Conservation (phyloP, 2,888 invertebrate genomes). For the Lagria hirta region DNA sequence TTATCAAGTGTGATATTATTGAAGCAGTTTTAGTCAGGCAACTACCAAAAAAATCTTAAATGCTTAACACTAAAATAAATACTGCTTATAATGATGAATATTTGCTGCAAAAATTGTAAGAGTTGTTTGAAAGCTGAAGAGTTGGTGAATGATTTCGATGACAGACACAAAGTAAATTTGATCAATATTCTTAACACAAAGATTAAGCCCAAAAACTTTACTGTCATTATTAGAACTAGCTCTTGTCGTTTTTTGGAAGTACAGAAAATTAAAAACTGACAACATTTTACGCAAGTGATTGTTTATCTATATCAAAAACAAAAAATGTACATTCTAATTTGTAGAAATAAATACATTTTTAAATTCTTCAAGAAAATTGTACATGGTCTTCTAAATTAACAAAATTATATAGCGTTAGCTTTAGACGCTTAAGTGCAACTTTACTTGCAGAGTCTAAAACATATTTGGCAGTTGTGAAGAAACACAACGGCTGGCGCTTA, state of each 20-base stretch:
- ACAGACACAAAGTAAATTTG: slow-evolving; percentile 1
- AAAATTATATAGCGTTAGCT: neutral
- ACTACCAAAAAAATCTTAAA: slow-evolving; percentile 1
- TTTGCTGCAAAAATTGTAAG: no score
- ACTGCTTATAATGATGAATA: no score
- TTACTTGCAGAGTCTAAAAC: no score
- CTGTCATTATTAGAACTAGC: no score
- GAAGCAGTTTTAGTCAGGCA: slow-evolving; percentile 1
- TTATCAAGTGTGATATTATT: slow-evolving; percentile 1
- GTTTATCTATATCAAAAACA: slow-evolving; percentile 1
- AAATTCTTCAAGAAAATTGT: neutral
- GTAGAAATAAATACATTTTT: slow-evolving; percentile 4
- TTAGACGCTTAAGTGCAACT: slow-evolving; percentile 4
- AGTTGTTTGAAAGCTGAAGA: neutral
- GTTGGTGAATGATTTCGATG: neutral
- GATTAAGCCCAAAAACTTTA: slow-evolving; percentile 1
- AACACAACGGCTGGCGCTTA: no score
- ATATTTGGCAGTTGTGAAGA: slow-evolving; percentile 3
- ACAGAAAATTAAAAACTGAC: slow-evolving; percentile 1
- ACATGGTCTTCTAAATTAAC: neutral
- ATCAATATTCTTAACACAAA: slow-evolving; percentile 2
- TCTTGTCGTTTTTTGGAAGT: slow-evolving; percentile 2
- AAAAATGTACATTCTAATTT: slow-evolving; percentile 1
- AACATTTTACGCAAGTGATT: slow-evolving; percentile 1
- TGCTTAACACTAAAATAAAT: slow-evolving; percentile 1